Base-by-base conservation (phyloP, 1,140 invertebrate genomes). In the Lucilia cuprina region DNA sequence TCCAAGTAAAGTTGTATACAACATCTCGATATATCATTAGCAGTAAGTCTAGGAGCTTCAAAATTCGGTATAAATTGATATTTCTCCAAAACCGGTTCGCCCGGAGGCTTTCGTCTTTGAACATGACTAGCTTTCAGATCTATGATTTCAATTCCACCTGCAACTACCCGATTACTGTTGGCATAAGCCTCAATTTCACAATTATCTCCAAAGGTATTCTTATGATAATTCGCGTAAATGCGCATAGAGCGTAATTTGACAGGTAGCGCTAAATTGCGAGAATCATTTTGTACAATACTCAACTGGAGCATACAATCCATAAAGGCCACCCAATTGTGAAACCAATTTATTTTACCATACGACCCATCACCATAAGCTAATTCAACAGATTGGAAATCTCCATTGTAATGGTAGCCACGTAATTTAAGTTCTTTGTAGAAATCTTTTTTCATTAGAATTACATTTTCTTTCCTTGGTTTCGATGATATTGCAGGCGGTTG, bases 281-380 rank as follows among this genome's bases (percentile, higher is more conserved):
- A 95, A 86, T 97, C 95, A 19, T 93, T 91, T 34, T 93, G 93
- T 0, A 98, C 87, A 77, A 98, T 95, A 85, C 95, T 94, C 85
- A 98, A 94, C 89, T 99, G 98, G 19, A 99, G 91, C 94, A 99
- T 96, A 21, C 95, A 97, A 90, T 99, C 98, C 93, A 99, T 94
- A 90, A 98, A 99, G 0, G 97, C 94, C 0, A 98, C 94, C 97
- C 97, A 99, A 90, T 98, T 98, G 86, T 95, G 89, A 17, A 91
- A 91, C 96, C 96, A 97, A 47, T 87, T 85, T 0, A 95, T 91
- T 30, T 89, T 89, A 21, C 94, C 95, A 90, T 84, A 91, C 74
- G 84, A 91, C 25, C 85, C 93, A 92, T 85, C 93, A 86, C 75
- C 90, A 85, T 77, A 91, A 87, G 74, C 93, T 88, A 82, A 78